Conservation (phyloP, 53 echinoderm and acorn worm species). For the Temnopleurus reevesii region DNA sequence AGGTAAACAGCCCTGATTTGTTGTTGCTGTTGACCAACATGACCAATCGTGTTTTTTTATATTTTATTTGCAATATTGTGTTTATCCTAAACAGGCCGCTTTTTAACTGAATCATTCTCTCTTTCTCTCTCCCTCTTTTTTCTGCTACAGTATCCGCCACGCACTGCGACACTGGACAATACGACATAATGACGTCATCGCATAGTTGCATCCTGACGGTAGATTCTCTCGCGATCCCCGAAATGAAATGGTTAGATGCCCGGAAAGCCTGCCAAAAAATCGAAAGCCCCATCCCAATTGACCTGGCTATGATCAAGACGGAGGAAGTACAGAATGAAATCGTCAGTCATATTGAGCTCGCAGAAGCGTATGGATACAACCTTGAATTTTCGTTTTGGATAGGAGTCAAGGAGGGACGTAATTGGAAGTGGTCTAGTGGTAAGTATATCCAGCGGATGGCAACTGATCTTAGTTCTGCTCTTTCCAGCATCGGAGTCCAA, state of each 20-base stretch:
- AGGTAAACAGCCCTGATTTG: too few species aligned
- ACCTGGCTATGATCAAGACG: constrained; percentile 15
- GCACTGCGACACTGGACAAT: neutral
- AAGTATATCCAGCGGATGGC: neutral
- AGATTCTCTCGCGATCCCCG: neutral
- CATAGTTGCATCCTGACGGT: neutral
- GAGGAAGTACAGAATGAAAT: neutral
- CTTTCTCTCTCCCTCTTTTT: too few species aligned
- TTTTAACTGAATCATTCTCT: too few species aligned
- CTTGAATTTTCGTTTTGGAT: neutral
- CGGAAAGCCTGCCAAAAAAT: neutral
- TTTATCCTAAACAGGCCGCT: too few species aligned
- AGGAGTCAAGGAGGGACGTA: neutral
- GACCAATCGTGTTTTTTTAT: too few species aligned
- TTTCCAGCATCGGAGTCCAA: too few species aligned
- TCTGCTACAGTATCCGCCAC: neutral
- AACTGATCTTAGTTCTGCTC: too few species aligned
- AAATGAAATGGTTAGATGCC: neutral
- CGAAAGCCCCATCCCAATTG: neutral
- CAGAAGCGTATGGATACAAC: neutral
- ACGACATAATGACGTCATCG: neutral
- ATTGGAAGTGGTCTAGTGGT: constrained; percentile 29
- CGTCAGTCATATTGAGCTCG: neutral
- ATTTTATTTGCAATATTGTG: too few species aligned
- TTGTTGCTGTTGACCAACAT: too few species aligned